Conservation (phyloP, 2,797 vertebrate species). For the Mus caroli region DNA sequence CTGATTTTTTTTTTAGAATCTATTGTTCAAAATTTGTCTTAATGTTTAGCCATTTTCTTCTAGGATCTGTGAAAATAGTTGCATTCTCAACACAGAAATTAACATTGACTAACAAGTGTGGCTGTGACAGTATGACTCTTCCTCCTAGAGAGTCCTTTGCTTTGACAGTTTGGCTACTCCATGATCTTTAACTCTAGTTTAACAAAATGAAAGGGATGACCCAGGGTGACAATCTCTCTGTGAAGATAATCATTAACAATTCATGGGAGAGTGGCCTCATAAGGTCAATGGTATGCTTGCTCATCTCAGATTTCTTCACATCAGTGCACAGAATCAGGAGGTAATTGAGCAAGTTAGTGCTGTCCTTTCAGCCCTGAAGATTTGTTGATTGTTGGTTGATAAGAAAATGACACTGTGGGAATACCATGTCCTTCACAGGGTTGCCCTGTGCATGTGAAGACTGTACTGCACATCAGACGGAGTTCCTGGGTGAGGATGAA, state of each 20-base stretch:
- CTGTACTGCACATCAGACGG: slow-evolving; percentile 25
- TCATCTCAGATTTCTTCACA: slow-evolving; percentile 54
- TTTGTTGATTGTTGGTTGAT: slow-evolving; percentile 71
- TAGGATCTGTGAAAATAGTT: background rate
- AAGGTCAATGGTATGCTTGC: slow-evolving; percentile 61
- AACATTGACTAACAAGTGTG: background rate
- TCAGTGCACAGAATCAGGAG: background rate
- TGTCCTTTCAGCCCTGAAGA: slow-evolving; percentile 51
- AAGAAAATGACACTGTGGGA: slow-evolving; percentile 56
- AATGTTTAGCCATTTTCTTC: background rate
- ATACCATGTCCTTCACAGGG: slow-evolving; percentile 12
- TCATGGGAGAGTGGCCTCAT: slow-evolving; percentile 54
- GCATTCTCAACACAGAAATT: background rate
- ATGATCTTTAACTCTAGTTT: slow-evolving; percentile 57
- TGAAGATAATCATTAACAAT: slow-evolving; percentile 62
- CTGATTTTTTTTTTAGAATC: background rate
- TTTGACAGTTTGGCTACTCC: slow-evolving; percentile 27
- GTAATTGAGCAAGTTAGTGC: slow-evolving; percentile 48
- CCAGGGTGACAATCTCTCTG: background rate
- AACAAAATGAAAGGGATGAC: slow-evolving; percentile 69
- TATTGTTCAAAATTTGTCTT: background rate
- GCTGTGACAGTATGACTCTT: slow-evolving; percentile 25
- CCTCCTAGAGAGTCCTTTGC: background rate
- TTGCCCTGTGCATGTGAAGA: slow-evolving; percentile 9
- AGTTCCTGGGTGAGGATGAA: slow-evolving; percentile 66